phyloP scores from a whole-genome alignment of 1,140 invertebrate species.

The Monomorium pharaonis region DNA sequence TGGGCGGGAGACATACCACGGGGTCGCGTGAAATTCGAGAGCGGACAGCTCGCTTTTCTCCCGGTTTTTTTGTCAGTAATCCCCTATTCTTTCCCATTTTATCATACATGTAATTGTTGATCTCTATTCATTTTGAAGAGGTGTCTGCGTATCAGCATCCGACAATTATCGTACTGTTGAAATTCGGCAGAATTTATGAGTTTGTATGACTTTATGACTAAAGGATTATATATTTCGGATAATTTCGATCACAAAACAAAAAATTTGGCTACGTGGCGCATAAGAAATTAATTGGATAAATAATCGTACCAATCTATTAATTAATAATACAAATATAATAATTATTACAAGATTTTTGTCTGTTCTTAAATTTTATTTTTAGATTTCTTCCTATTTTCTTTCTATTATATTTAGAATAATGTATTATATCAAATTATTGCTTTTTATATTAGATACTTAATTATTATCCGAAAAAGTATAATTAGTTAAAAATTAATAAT shows the following conservation, averaged over 20 bases:
- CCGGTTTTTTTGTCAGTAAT: background rate
- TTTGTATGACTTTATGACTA: background rate
- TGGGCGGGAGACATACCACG: constrained; percentile 67
- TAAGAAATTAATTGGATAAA: background rate
- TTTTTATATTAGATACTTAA: background rate
- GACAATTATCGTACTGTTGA: constrained; percentile 67
- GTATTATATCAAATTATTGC: background rate
- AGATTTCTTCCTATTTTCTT: background rate
- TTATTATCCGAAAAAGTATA: background rate
- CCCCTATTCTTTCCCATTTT: background rate
- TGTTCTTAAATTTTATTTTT: background rate
- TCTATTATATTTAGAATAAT: background rate
- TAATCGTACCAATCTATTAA: background rate
- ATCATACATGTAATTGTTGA: constrained; percentile 50
- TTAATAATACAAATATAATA: background rate
- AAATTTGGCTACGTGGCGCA: background rate
- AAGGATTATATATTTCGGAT: background rate
- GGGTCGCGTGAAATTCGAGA: constrained; percentile 63
- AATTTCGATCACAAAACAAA: constrained; percentile 13
- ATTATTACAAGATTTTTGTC: background rate
- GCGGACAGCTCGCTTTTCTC: background rate
- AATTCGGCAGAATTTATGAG: constrained; percentile 33
- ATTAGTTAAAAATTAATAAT: background rate
- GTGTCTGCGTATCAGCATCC: constrained; percentile 16
- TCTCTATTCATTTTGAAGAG: constrained; percentile 55